Base-by-base conservation (phyloP, 1,140 invertebrate genomes). In the Helicoverpa zea region DNA sequence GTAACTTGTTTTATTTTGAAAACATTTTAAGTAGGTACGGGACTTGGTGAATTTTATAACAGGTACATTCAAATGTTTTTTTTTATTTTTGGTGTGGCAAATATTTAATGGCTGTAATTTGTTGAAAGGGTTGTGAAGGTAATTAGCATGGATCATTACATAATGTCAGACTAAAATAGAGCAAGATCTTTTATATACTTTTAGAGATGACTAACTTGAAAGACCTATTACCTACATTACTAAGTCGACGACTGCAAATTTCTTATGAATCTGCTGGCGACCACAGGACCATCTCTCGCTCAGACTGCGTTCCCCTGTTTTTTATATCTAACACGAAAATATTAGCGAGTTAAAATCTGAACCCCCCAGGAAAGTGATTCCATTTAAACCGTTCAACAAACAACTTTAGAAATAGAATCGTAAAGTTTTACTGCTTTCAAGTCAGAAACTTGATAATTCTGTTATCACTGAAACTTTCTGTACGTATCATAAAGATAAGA, bases 401-500 rank as follows among this genome's bases (percentile, higher is more conserved):
- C 35, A 51, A 23, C 18, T 51, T 51, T 2, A 43, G 18, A 52
- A 68, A 43, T 23, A 16, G 43, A 51, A 68, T 68, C 66, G 18
- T 68, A 68, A 68, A 66, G 23, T 51, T 10, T 2, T 61, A 76
- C n/a, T 49, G 47, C 35, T 63, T 29, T 29, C 16, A 76, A 76
- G 14, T 52, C 58, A 18, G 43, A 29, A 49, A 63, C 12, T 76
- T 76, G 58, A 76, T 76, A 76, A 63, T 70, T 70, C 18, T 11
- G 16, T 61, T 51, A 59, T 58, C 54, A 59, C 18, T 30, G 59
- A 66, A 77, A 77, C 58, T 77, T 77, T 66, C 7, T 9, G 43
- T n/a, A n/a, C 59, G 61, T 72, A 63, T 63, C 59, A 70, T 82
- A 68, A 82, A 82, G 81, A 79, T 79, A 76, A 43, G 80, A 70